Base-by-base conservation (phyloP, 2,888 invertebrate genomes). In the Panorpa germanica region DNA sequence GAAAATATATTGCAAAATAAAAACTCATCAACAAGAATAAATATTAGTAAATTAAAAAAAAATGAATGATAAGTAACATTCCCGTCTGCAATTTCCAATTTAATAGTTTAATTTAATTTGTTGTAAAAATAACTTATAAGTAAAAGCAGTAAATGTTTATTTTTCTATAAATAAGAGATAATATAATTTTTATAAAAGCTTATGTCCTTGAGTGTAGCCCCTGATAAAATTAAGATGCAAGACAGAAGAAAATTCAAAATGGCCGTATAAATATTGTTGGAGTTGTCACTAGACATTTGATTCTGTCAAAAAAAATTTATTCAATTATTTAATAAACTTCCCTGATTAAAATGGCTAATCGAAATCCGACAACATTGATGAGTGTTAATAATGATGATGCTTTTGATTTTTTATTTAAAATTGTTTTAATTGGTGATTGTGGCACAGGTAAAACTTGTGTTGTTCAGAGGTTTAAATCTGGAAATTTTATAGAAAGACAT, bases 371-470 rank as follows among this genome's bases (percentile, higher is more conserved):
- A 45, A 77, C 77, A 8, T 53, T 78, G 36, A 74, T 78, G 72
- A 68, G 69, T 37, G 65, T 73, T 33, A 67, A 72, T 12, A 61
- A 50, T 36, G 82, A 83, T 41, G 82, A 83, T 45, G 65, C 69
- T 40, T 93, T 90, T 50, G 93, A 95, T 60, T 90, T 83, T 57
- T 61, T 93, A 28, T 93, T 95, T 48, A 93, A 95, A 69, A 80
- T 91, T 37, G 90, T 91, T 27, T 60, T 91, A 35, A 90, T 91
- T 45, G 91, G 91, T 29, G 85, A 85, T 45, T 82, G 81, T 55
- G 81, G 81, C 15, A 77, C 82, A 18, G 85, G 90, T 16, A 91
- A 91, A 63, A 91, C 90, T 37, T 91, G 76, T 68, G 82, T 95
- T 40, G 90, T 95, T 35, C 91, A 93, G 56, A 70, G 93, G 42